Evolutionary conservation across 2,797 vertebrate genomes (phyloP).

Genomic region (Myotis myotis): DNA sequence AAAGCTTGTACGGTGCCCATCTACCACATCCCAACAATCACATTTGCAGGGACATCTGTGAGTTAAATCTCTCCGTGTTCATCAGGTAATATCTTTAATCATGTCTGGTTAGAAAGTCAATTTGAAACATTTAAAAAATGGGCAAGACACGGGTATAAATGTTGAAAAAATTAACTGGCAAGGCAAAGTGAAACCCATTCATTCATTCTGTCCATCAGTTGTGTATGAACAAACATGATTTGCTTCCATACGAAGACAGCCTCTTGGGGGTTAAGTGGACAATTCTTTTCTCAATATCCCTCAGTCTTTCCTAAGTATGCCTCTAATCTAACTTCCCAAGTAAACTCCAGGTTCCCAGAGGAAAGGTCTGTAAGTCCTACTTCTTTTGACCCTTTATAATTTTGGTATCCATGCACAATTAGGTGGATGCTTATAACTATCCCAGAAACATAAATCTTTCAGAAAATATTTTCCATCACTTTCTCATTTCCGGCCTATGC

Average conservation of each 20-base stretch:
- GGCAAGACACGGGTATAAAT: background rate
- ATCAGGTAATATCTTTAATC: background rate
- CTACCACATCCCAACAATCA: background rate
- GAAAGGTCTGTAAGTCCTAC: background rate
- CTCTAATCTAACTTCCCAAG: background rate
- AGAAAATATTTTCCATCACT: background rate
- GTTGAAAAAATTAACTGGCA: background rate
- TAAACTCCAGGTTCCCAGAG: background rate
- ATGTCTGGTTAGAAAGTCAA: background rate
- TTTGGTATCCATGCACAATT: background rate
- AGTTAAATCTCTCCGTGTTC: background rate
- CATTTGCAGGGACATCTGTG: background rate
- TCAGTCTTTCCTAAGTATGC: background rate
- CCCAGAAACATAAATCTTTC: background rate
- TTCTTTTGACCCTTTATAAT: background rate
- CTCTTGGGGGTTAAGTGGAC: background rate
- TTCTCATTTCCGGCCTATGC: background rate
- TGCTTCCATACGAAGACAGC: background rate
- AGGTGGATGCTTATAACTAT: background rate
- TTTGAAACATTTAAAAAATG: background rate
- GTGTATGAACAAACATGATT: background rate
- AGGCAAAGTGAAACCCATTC: background rate
- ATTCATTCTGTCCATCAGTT: background rate
- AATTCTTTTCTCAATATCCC: background rate
- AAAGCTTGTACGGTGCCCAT: background rate